These are phyloP conservation scores for Gymnoscelis rufifasciata DNA, from an alignment of 2,888 invertebrate species.

Conservation along the genomic window DNA sequence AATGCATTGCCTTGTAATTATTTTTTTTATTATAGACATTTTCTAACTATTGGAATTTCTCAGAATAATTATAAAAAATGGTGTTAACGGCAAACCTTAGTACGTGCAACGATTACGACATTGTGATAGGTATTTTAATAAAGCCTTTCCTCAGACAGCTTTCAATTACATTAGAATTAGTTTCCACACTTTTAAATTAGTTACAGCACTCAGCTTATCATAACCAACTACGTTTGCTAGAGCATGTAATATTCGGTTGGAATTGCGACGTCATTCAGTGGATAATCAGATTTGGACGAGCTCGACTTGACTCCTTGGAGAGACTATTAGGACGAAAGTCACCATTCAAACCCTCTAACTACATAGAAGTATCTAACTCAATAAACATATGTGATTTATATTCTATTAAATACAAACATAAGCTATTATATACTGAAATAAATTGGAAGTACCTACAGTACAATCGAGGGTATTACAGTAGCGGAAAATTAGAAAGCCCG, in stretches of 20 bases:
- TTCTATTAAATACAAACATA: background rate
- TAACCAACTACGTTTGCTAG: slow-evolving; percentile 25
- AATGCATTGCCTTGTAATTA: too few relatives aligned
- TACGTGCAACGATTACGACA: too few relatives aligned
- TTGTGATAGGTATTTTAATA: too few relatives aligned
- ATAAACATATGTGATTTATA: background rate
- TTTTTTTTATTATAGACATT: too few relatives aligned
- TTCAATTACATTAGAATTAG: too few relatives aligned
- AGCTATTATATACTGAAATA: too few relatives aligned
- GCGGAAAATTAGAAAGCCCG: background rate
- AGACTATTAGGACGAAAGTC: slow-evolving; percentile 39
- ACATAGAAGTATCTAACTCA: background rate
- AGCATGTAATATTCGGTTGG: slow-evolving; percentile 60
- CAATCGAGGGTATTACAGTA: background rate
- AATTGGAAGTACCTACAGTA: background rate
- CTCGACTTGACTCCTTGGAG: slow-evolving; percentile 44
- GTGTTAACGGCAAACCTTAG: too few relatives aligned
- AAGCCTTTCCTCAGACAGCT: too few relatives aligned
- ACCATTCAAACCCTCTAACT: slow-evolving; percentile 12
- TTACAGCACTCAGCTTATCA: too few relatives aligned
- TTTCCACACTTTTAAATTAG: too few relatives aligned
- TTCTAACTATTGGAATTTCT: too few relatives aligned
- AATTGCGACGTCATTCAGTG: slow-evolving; percentile 46
- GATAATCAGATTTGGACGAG: slow-evolving; percentile 57
- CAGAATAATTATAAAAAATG: too few relatives aligned